Evolutionary conservation across 2,888 invertebrate species (phyloP), one percentile per base, ranked within the genome.

Genomic region (Papilio gigon): DNA sequence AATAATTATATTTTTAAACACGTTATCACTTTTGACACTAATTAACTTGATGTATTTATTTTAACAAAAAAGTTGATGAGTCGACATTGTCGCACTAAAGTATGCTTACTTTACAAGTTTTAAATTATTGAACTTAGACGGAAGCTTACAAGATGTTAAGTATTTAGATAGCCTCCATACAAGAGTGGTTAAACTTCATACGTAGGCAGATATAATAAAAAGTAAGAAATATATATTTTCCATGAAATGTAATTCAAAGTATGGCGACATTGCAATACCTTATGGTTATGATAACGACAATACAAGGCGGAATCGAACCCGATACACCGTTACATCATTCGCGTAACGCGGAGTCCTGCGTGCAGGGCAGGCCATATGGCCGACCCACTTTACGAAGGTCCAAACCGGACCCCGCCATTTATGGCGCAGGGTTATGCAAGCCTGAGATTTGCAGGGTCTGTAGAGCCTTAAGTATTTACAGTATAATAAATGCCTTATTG

Each of bases 311-410:
- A 25, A 50, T 66, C 66, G 66, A 60, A 66, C 20, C 60, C 37
- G 22, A 33, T 17, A 35, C 17, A 37, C 65, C 33, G 65, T 44
- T 58, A 59, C 65, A 58, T 44, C 58, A 35, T 59, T 22, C 44
- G 59, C 35, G 65, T 44, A 44, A 58, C 50, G 37, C 50, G 40
- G 30, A 76, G 86, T 80, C 81, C 80, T 67, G 72, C 72, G 58
- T 1, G 20, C 40, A 33, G 11, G 33, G 33, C 27, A 17, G 80
- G 85, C 90, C 90, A 90, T 89, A 90, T 90, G 90, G 90, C 85
- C 86, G 90, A 89, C 90, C 90, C 87, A 91, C 88, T 84, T 90
- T 79, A 75, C 82, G 88, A 91, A 91, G 90, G 90, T 87, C 88
- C 86, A 79, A 73, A 78, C 82, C 82, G 82, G 84, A 79, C 81